Evolutionary conservation across 2,797 vertebrate genomes (phyloP).

Genomic region (Chiroxiphia lanceolata): DNA sequence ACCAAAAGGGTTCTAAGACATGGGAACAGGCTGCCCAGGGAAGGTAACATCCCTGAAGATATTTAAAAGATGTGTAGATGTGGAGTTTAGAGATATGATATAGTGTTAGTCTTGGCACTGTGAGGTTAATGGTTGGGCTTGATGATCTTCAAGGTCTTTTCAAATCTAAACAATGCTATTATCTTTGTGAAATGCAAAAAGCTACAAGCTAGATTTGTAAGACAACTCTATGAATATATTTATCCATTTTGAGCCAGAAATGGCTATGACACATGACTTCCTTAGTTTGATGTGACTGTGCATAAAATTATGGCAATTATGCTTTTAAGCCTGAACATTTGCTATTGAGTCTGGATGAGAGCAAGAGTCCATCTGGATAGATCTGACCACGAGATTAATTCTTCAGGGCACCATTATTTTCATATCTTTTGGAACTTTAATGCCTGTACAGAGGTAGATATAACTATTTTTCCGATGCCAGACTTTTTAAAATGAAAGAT

Average conservation of each 20-base stretch:
- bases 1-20: accelerated
- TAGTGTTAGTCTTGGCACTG: background rate
- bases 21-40: background rate
- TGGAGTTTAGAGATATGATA: background rate
- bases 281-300: background rate
- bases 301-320: background rate
- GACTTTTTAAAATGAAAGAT: background rate
- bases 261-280: background rate
- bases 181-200: background rate
- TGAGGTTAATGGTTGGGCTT: background rate
- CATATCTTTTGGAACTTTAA: background rate
- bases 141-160: background rate
- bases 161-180: background rate
- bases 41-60: background rate
- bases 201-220: background rate
- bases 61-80: background rate
- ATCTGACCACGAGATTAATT: background rate
- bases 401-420: background rate
- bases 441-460: background rate
- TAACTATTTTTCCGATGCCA: background rate
- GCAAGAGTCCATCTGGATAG: background rate
- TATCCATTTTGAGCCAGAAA: background rate
- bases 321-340: background rate
- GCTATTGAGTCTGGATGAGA: background rate
- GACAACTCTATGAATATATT: background rate